These are phyloP conservation scores for Bucco capensis DNA, from an alignment of 2,113 vertebrate genomes.

Conservation along the genomic window DNA sequence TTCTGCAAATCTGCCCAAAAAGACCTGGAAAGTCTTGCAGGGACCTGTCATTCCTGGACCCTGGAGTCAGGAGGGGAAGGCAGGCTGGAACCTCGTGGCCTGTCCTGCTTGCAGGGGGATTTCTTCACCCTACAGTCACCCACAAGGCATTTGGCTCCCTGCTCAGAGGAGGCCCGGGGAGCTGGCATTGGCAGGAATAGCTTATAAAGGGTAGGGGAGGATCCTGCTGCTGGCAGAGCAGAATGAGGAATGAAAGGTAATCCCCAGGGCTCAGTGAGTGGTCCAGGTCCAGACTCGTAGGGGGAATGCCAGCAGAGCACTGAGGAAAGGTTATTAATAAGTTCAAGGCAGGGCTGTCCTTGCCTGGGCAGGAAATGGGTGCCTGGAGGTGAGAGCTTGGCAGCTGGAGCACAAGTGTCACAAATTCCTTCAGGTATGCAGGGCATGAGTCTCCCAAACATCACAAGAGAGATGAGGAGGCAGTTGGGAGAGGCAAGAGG, in stretches of 20 bases:
- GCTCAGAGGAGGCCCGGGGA: not conserved
- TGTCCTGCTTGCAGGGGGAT: not conserved
- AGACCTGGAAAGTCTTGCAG: not conserved
- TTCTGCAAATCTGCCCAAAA: not conserved
- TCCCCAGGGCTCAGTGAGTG: not conserved
- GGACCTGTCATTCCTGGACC: not conserved
- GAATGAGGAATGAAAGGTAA: not conserved
- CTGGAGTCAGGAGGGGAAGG: not conserved
- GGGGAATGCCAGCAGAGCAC: not conserved
- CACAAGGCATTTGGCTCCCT: not conserved
- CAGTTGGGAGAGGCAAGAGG: not conserved
- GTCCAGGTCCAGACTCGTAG: not conserved
- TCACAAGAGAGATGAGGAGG: not conserved
- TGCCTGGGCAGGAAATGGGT: conserved; percentile 44
- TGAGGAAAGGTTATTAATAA: not conserved
- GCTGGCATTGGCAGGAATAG: not conserved
- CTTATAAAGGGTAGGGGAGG: not conserved
- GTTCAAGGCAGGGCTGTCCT: not conserved
- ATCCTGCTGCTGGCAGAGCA: not conserved
- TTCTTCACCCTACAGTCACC: not conserved
- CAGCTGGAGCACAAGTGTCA: conserved; percentile 25
- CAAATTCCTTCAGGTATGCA: not conserved
- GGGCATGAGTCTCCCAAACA: not conserved
- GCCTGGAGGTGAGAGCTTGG: conserved; percentile 4
- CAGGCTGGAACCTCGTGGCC: not conserved